Evolutionary conservation across 2,797 vertebrate species (phyloP), one percentile per base, ranked within the genome.

Genomic region (Bovichtus diacanthus): DNA sequence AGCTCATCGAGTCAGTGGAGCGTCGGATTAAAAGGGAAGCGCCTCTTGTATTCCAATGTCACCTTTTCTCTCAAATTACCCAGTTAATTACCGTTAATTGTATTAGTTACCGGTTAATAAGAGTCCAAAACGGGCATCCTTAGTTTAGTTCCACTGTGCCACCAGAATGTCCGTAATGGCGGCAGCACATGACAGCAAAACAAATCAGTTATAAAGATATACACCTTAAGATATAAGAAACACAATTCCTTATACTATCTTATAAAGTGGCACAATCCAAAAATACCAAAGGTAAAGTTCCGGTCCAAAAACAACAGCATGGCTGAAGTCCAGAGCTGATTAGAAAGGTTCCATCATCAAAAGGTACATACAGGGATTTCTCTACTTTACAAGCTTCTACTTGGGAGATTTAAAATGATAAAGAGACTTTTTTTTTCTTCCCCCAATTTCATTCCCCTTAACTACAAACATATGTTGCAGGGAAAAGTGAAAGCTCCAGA

Each of bases 391-490:
- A 43, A 62, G 73, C 31, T 65, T 68, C 18, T 36, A 9, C 53
- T 58, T 49, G 25, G 50, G 31, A 76, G 23, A 73, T 79, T 72
- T 58, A 27, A 74, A 66, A 67, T 54, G 59, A 67, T 25, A 31
- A 65, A 75, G 10, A 65, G 19, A 19, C 43, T 36, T 50, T 73
- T 60, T 76, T 66, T n/a, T n/a, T 18, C n/a, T n/a, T n/a, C n/a
- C n/a, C n/a, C n/a, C 11, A 60, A n/a, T 76, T 66, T 49, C 41
- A 76, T 81, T 62, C 55, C 58, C 56, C 59, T 61, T 69, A 76
- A 81, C 71, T 56, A 39, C 53, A 70, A 87, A 85, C 79, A 87
- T 86, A 88, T 88, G 85, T 75, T 80, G 9, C 66, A 72, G 55
- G 61, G 65, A 89, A 85, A 88, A 64, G 55, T 59, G 62, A 80